Evolutionary conservation across 2,888 invertebrate genomes (phyloP).

Genomic region (Pristionchus maxplancki): DNA sequence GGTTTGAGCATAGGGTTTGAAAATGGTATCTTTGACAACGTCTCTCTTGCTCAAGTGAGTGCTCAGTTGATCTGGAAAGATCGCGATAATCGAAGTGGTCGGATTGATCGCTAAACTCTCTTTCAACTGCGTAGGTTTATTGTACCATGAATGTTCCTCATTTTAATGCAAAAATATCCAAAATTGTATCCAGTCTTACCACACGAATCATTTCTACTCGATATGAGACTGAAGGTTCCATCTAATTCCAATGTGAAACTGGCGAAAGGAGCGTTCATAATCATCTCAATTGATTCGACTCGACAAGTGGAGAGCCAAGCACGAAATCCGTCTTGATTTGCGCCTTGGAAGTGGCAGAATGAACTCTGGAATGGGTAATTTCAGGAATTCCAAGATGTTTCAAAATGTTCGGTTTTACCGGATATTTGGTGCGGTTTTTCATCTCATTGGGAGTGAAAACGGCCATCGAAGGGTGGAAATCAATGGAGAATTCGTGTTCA

Average conservation of each 20-base stretch:
- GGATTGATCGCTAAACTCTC: no score
- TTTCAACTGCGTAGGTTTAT: no score
- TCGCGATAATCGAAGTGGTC: no score
- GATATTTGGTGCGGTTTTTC: not conserved
- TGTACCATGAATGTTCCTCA: no score
- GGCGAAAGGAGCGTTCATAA: not conserved
- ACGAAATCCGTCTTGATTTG: not conserved
- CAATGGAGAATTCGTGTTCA: not conserved
- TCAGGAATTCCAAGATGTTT: not conserved
- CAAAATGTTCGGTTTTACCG: not conserved
- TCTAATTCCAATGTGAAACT: not conserved
- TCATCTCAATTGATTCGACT: not conserved
- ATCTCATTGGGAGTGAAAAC: not conserved
- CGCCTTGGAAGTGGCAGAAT: constrained; percentile 10
- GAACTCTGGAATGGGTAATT: not conserved
- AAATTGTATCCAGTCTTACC: no score
- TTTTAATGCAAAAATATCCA: no score
- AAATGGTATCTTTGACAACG: not conserved
- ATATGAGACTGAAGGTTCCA: not conserved
- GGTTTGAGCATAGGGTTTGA: not conserved
- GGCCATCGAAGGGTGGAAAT: not conserved
- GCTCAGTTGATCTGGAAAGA: no score
- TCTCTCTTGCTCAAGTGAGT: not conserved
- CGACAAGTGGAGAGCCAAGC: not conserved
- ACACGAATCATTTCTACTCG: not conserved